These are phyloP conservation scores for Zophobas atratus DNA, from an alignment of 1,140 invertebrate species.

Conservation along the genomic window DNA sequence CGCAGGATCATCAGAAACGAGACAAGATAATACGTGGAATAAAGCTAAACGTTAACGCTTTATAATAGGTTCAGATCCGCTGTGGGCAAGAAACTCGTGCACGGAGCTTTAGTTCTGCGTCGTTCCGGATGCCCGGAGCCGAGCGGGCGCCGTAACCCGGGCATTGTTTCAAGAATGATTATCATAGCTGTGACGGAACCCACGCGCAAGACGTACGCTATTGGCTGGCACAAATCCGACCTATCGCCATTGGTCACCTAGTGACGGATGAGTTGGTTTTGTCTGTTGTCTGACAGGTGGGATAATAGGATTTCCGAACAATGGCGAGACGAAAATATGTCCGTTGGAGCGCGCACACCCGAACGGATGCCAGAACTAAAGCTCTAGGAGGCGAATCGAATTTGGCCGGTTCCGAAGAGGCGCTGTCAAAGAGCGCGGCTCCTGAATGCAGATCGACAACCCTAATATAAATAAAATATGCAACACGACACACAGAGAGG, in stretches of 20 bases:
- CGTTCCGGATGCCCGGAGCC: not conserved
- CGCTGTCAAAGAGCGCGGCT: constrained; percentile 55
- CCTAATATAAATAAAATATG: constrained; percentile 54
- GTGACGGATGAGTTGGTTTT: constrained; percentile 51
- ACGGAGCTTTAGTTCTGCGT: no score
- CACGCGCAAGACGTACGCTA: constrained; percentile 45
- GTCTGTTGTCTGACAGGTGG: constrained; percentile 48
- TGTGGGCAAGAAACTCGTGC: no score
- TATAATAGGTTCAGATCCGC: no score
- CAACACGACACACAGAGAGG: constrained; percentile 52
- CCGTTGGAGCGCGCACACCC: constrained; percentile 41
- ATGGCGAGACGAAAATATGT: constrained; percentile 63
- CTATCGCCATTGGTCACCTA: constrained; percentile 44
- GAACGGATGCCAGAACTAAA: not conserved
- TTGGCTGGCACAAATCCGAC: constrained; percentile 50
- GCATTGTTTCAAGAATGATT: constrained; percentile 36
- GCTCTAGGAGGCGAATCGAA: not conserved
- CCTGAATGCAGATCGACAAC: constrained; percentile 55
- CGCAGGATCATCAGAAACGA: no score
- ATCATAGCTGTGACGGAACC: constrained; percentile 42
- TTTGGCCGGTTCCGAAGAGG: not conserved
- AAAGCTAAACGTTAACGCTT: no score
- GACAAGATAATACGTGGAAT: no score
- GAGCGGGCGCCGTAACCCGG: constrained; percentile 1
- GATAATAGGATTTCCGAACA: constrained; percentile 57